Percentiles rank a stretch among this genome's conserved stretches.
Evolutionary conservation across 2,113 vertebrate species (phyloP).

Genomic region (Malurus elegans): DNA sequence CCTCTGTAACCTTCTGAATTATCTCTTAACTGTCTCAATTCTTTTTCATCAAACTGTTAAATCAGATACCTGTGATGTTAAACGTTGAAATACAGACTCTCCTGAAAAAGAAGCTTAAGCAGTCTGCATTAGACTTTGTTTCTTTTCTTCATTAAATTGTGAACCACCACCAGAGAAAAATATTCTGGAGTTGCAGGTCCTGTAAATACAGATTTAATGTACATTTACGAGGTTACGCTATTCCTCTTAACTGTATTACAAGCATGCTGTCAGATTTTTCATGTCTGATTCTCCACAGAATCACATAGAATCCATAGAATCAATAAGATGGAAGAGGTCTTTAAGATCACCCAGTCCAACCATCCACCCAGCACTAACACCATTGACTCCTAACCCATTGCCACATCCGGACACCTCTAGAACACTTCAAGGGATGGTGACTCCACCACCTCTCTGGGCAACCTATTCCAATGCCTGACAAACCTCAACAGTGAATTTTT

Average conservation of each 20-base stretch:
- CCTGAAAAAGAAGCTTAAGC: neutral
- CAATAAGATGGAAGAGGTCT: neutral
- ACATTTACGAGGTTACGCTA: neutral
- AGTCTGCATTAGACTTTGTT: neutral
- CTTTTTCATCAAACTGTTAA: neutral
- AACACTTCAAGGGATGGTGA: neutral
- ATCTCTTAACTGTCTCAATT: neutral
- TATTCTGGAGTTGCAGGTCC: neutral
- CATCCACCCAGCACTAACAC: neutral
- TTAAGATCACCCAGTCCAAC: neutral
- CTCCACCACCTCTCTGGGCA: neutral
- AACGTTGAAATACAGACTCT: neutral
- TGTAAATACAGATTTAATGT: neutral
- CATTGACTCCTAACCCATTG: neutral
- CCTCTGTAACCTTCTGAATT: neutral
- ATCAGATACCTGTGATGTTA: neutral
- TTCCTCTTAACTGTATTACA: neutral
- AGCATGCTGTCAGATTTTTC: accelerated
- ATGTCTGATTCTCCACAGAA: neutral
- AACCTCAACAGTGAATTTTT: accelerated
- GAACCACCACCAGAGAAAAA: neutral
- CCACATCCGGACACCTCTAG: too few species aligned
- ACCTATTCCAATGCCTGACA: neutral
- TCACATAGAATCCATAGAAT: neutral
- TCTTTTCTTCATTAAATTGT: neutral